Evolutionary conservation across 2,888 invertebrate genomes (phyloP), one percentile per base, ranked within the genome.

Genomic region (Chymomyza caudatula): DNA sequence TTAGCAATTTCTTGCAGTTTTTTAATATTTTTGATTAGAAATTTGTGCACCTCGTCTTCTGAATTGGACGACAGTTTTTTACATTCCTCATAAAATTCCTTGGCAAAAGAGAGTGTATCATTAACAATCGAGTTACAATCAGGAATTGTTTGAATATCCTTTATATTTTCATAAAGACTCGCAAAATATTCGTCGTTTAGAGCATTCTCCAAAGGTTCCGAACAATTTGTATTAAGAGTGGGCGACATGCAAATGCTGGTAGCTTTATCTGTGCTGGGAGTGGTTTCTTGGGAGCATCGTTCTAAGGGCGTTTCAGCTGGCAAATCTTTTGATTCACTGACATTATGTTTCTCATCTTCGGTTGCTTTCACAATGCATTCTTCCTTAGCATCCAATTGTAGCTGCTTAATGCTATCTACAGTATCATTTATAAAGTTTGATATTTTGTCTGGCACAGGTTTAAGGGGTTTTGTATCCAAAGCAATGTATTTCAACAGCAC

Each of bases 11-110:
- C 52, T 44, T 70, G 76, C 4, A 87, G 81, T 29, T 76, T 76
- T 4, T 63, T 47, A 0, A 78, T 73, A 56, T 87, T 76, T 19
- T 67, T 60, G 29, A 65, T 44, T 15, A 89, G 65, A 68, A 81
- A 86, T 2, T 54, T 20, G 54, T 76, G 69, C 2, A 87, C 71
- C 37, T 78, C 78, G 3, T 75, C 65, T 49, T 76, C 73, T 0
- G 74, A 64, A 23, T 68, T 72, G 0, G 68, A 43, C 0, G 69
- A 29, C 20, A 77, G 69, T 2, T 44, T 54, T 20, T 71, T 63
- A 57, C 86, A 88, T 52, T 87, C 87, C 49, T 73, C 70, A 25
- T 76, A 75, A 6, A 88, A 71, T 8, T 78, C 69, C n/a, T 71
- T 79, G 0, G 77, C 84, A 58, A 87, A 86, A 49, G 69, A 60